These are phyloP conservation scores for Poecilia wingei DNA, from an alignment of 2,797 vertebrate genomes.

Conservation along the genomic window DNA sequence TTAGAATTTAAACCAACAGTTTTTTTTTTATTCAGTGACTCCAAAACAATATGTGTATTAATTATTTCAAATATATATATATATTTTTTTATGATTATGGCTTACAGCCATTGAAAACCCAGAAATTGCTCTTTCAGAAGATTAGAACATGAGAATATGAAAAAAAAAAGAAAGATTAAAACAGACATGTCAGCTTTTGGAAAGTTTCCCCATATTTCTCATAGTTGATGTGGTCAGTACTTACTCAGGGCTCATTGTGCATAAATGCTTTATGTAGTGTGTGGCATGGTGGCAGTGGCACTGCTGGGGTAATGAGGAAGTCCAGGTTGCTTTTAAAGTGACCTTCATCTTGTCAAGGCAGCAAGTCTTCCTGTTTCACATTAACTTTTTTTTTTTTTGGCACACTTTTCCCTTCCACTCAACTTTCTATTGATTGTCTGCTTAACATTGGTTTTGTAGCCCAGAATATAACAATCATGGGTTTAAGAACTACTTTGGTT, in stretches of 20 bases:
- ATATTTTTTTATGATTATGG: neutral
- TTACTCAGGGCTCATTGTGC: neutral
- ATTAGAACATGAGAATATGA: neutral
- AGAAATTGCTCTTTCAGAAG: neutral
- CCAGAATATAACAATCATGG: neutral
- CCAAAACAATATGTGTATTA: neutral
- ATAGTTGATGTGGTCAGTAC: neutral
- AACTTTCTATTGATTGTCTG: neutral
- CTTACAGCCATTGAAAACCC: neutral
- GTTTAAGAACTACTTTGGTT: neutral
- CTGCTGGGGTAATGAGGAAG: neutral
- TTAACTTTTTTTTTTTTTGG: neutral
- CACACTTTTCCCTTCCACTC: neutral
- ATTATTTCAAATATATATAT: neutral
- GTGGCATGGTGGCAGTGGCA: neutral
- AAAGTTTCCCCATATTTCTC: neutral
- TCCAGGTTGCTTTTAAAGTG: neutral
- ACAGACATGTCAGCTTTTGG: neutral
- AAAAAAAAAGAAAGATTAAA: neutral
- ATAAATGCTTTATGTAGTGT: neutral
- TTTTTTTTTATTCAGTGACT: neutral
- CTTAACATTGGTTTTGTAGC: neutral
- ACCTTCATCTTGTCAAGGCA: neutral
- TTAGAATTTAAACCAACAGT: neutral
- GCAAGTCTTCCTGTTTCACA: neutral